These are phyloP conservation scores for Gavialis gangeticus DNA, from an alignment of 2,113 vertebrate genomes.

Conservation along the genomic window DNA sequence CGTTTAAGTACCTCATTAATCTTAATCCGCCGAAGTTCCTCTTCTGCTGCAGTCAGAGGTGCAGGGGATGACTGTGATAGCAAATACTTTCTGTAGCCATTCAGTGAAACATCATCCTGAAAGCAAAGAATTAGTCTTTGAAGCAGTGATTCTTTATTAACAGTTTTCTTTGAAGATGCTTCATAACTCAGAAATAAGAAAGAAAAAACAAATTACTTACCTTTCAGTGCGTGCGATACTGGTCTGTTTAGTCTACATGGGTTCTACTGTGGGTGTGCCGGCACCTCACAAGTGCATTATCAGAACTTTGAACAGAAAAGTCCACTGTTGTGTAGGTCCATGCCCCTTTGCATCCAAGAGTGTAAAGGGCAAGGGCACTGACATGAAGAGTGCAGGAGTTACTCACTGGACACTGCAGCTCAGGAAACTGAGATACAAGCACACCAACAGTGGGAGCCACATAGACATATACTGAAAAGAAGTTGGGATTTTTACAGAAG, in stretches of 20 bases:
- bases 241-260: background rate
- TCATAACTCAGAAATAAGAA: background rate
- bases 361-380: background rate
- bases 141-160: background rate
- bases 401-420: background rate
- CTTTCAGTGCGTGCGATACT: background rate
- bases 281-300: background rate
- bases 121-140: conserved; percentile 56
- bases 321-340: background rate
- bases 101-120: conserved; percentile 93
- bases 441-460: background rate
- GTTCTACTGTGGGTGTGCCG: background rate
- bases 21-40: conserved; percentile 95
- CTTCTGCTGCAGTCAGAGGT: conserved; percentile 95
- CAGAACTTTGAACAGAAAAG: background rate
- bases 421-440: background rate
- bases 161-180: background rate
- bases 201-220: background rate
- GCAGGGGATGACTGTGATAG: conserved; percentile 88
- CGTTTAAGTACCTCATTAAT: conserved; percentile 87
- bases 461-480: background rate
- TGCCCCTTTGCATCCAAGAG: too few species aligned
- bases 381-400: background rate
- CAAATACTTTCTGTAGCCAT: conserved; percentile 92
- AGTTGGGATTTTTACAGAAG: background rate